Evolutionary conservation across 2,113 vertebrate genomes (phyloP), one percentile per base, ranked within the genome.

Genomic region (Macrotis lagotis): DNA sequence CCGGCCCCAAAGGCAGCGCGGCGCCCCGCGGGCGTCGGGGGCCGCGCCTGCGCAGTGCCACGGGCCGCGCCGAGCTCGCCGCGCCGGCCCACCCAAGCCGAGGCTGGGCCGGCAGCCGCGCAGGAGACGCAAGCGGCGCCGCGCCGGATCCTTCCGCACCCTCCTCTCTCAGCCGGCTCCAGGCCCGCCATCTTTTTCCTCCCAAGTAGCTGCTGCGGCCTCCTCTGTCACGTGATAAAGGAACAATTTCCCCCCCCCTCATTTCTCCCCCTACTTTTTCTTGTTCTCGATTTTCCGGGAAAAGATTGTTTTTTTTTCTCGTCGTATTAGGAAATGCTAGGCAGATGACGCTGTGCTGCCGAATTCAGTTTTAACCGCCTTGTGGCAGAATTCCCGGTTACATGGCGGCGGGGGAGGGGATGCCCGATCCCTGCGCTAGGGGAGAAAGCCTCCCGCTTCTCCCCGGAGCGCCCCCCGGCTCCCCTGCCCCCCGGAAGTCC

Each of bases 131-230:
- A 26, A 48, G 90, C 1, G 94, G 28, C 96, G 90, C 92, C 95
- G 66, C 31, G 52, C 26, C 55, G 24, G 16, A 2, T 44, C 37
- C 16, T 24, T 83, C 55, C 28, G 10, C 28, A 88, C 93, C 88
- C 91, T 93, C 50, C 31, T 53, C 14, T 51, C 88, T 24, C 95
- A 83, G 50, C 95, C 93, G 90, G 28, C 8, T 5, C 0, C 59
- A 90, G 89, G n/a, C 93, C 94, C 83, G 96, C 97, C 97, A 97
- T 97, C 59, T 94, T 96, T 74, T 83, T n/a, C 91, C 28, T 55
- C 47, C 26, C 49, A 3, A 0, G 92, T 0, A 3, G 37, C 53
- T 0, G 48, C 89, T 74, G 88, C 88, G 50, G 94, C 22, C 47
- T 0, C 3, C 0, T 24, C 49, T 3, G 37, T 92, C 93, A 92